Conservation (phyloP, 2,113 vertebrate species). For the Xyrauchen texanus region DNA sequence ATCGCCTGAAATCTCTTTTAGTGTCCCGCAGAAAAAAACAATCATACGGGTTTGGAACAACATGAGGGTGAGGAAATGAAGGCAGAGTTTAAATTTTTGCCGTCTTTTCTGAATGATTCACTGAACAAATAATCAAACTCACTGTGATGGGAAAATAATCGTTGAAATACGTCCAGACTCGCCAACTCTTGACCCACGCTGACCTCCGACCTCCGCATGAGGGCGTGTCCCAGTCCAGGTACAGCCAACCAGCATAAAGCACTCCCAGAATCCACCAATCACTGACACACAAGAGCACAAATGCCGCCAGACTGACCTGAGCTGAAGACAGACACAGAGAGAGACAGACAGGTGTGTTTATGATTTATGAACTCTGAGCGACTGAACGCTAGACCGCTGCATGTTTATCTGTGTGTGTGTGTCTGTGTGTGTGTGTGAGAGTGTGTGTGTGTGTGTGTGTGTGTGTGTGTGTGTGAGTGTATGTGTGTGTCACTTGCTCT, state of each 20-base stretch:
- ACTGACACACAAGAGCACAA: constrained; percentile 76
- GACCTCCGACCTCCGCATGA: constrained; percentile 81
- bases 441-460: too few relatives aligned
- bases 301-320: constrained; percentile 74
- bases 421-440: too few relatives aligned
- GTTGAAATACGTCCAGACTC: constrained; percentile 82
- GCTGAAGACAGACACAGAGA: constrained; percentile 67
- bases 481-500: too few relatives aligned
- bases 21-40: too few relatives aligned
- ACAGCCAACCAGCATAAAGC: constrained; percentile 87
- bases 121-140: constrained; percentile 53
- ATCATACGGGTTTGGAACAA: too few relatives aligned
- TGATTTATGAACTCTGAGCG: too few relatives aligned
- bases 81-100: too few relatives aligned
- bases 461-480: too few relatives aligned
- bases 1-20: too few relatives aligned
- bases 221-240: constrained; percentile 85
- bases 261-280: constrained; percentile 84
- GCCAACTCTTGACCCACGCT: constrained; percentile 80
- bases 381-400: too few relatives aligned
- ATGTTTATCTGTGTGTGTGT: too few relatives aligned
- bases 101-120: neutral
- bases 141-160: constrained; percentile 92
- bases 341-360: neutral
- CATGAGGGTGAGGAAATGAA: too few relatives aligned